Conservation (phyloP, 2,113 vertebrate species). For the Spea multiplicata region DNA sequence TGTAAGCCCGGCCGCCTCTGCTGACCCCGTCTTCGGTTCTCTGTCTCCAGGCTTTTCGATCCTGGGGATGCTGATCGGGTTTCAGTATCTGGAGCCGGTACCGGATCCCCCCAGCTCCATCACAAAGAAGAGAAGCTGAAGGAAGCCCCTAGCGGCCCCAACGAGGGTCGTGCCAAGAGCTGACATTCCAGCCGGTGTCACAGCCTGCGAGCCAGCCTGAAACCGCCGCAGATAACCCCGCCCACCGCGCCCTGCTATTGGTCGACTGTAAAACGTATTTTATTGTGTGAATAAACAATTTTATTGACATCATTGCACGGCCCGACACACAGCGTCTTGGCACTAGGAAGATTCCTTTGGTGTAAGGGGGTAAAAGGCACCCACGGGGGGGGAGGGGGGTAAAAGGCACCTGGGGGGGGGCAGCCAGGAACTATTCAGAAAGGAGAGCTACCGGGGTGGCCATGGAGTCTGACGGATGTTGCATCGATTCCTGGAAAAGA, state of each 20-base stretch:
- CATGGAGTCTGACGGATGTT: no score
- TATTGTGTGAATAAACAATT: neutral
- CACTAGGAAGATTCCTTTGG: neutral
- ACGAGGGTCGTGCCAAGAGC: no score
- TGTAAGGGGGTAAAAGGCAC: neutral
- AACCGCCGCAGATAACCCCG: no score
- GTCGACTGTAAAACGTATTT: neutral
- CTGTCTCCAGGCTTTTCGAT: constrained; percentile 80
- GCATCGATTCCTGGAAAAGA: no score
- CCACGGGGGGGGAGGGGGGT: neutral
- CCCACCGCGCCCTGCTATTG: neutral
- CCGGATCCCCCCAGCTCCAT: constrained; percentile 67
- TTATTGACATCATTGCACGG: neutral
- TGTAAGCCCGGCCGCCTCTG: neutral
- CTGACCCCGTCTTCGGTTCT: neutral
- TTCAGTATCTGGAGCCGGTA: constrained; percentile 74
- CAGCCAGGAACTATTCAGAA: neutral
- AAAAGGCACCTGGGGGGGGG: neutral
- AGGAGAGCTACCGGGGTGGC: neutral
- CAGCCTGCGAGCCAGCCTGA: no score
- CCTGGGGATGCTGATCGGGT: constrained; percentile 88
- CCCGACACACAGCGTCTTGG: neutral
- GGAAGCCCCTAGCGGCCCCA: neutral
- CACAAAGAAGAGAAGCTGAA: constrained; percentile 89
- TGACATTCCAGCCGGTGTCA: neutral